Evolutionary conservation across 2,888 invertebrate species (phyloP).

Genomic region (Venusia cambrica): DNA sequence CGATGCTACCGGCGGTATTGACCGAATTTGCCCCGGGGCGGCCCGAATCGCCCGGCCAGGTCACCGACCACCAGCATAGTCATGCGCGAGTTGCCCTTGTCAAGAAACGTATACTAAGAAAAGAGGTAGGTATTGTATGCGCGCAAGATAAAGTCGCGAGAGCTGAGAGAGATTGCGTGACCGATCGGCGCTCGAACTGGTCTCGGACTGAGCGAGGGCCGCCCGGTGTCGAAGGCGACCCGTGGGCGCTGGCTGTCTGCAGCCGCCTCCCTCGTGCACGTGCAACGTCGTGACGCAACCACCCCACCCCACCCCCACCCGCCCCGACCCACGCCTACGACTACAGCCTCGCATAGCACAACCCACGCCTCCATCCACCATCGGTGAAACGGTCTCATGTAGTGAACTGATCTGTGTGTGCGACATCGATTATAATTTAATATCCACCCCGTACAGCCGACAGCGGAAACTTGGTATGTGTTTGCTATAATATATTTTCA

Average conservation of each 20-base stretch:
- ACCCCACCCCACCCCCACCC: conserved; percentile 39
- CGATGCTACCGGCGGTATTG: conserved; percentile 9
- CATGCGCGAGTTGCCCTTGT: conserved; percentile 57
- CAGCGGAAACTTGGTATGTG: conserved; percentile 5
- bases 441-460: conserved; percentile 5
- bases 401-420: conserved; percentile 22
- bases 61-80: conserved; percentile 50
- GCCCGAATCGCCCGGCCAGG: conserved; percentile 39
- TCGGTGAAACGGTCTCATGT: conserved; percentile 26
- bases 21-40: conserved; percentile 11
- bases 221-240: conserved; percentile 4
- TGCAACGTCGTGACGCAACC: conserved; percentile 46
- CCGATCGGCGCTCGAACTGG: conserved; percentile 17
- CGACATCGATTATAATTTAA: conserved; percentile 10
- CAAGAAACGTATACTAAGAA: conserved; percentile 14
- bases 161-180: conserved; percentile 34
- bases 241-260: conserved; percentile 9
- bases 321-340: conserved; percentile 40
- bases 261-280: conserved; percentile 33
- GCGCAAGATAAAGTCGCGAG: conserved; percentile 40
- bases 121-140: conserved; percentile 47
- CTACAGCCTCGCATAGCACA: conserved; percentile 27
- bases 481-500: too few relatives aligned
- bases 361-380: conserved; percentile 7
- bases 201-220: conserved; percentile 26